Evolutionary conservation across 2,113 vertebrate genomes (phyloP), one percentile per base, ranked within the genome.

Genomic region (Indicator indicator): DNA sequence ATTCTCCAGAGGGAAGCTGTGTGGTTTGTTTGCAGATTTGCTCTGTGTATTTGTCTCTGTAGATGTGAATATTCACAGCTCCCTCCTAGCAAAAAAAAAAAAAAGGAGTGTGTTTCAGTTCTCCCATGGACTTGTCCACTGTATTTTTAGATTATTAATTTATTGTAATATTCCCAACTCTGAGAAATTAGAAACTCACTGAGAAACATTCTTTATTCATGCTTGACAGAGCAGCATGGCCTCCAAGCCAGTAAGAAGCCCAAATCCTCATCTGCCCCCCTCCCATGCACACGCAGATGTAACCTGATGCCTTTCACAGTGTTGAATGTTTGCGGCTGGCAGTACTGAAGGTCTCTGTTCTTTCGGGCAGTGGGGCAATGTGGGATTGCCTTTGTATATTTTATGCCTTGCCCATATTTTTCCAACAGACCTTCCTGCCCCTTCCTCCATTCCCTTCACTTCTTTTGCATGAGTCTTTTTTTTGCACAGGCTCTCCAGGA

Each of bases 121-220:
- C n/a, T 83, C 73, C 10, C 6, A 27, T 18, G 14, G 52, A 78
- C 36, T 32, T 68, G 54, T 32, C 38, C 64, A 50, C 62, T 40
- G 30, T n/a, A 86, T 81, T 92, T 93, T 83, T 78, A 68, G 54
- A 58, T 81, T 72, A 78, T 78, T 81, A 84, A 78, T 48, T 81
- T 92, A 54, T 23, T 75, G 40, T 44, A 81, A 55, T 54, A 69
- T 26, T 78, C 23, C 7, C 30, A 54, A 20, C 20, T 90, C 80
- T 92, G 58, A 86, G 36, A 90, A 92, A 72, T 40, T 33, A 74
- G 13, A 50, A 9, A n/a, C 62, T 81, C 0, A 0, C 65, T 77
- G 58, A 94, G 69, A 78, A 80, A 73, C 69, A 60, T 55, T 52
- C 46, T 88, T 54, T 88, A 42, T 74, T 83, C 65, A n/a, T 42